Conservation (phyloP, 92 coral and sea anemone genomes). For the Pocillopora meandrina region DNA sequence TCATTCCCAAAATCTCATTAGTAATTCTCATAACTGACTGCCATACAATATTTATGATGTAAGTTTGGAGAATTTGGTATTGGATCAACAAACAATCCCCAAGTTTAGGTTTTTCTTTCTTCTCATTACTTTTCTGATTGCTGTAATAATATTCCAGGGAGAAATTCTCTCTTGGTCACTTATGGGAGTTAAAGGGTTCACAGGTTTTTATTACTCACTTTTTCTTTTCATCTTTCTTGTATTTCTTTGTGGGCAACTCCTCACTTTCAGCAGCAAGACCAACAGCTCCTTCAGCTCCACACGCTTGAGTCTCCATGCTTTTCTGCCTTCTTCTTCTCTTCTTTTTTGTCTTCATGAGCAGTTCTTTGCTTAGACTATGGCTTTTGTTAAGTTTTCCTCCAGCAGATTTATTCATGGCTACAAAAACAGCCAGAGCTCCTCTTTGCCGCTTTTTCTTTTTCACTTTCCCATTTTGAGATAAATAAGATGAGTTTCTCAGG, state of each 20-base stretch:
- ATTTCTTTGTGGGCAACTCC: conserved; percentile 47
- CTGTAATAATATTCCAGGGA: no score
- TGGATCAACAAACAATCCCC: no score
- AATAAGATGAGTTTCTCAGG: background rate
- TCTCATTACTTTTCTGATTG: no score
- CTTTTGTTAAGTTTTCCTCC: conserved; percentile 27
- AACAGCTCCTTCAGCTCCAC: background rate
- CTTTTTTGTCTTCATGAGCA: conserved; percentile 17
- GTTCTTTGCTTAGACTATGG: conserved; percentile 19
- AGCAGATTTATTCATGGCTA: conserved; percentile 44
- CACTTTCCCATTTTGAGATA: background rate
- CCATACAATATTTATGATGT: no score
- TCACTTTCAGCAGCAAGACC: background rate
- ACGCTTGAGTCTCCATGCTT: background rate
- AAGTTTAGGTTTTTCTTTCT: no score
- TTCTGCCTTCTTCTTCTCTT: conserved; percentile 43
- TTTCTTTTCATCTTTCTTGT: conserved; percentile 36
- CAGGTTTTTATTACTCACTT: conserved; percentile 9
- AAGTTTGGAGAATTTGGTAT: no score
- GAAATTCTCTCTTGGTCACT: no score
- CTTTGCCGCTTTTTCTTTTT: conserved; percentile 30
- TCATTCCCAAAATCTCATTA: no score
- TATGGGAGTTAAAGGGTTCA: no score
- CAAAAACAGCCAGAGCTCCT: conserved; percentile 48
- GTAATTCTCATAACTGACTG: no score